Conservation (phyloP, 2,888 invertebrate species). For the Agonum fuliginosum region DNA sequence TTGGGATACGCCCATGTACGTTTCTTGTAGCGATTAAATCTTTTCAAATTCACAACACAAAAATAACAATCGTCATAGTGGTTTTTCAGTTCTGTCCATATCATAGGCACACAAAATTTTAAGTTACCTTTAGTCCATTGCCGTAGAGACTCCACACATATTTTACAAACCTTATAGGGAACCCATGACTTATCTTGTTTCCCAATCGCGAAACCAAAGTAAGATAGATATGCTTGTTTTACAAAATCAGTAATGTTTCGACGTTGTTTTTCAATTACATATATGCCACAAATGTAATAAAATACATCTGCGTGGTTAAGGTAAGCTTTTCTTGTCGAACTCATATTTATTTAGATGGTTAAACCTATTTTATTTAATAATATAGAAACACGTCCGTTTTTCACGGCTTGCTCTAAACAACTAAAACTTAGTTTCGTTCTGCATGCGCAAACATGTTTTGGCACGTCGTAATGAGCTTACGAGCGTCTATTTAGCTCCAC, state of each 20-base stretch:
- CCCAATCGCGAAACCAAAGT: slow-evolving; percentile 62
- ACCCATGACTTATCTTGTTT: slow-evolving; percentile 63
- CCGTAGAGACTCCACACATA: slow-evolving; percentile 61
- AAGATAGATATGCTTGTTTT: slow-evolving; percentile 62
- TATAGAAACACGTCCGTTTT: no score
- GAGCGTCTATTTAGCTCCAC: no score
- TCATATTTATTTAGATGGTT: no score
- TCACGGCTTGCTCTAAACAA: no score
- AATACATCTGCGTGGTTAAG: background rate
- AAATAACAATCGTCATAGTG: slow-evolving; percentile 61
- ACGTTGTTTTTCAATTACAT: background rate
- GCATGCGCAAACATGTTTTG: no score
- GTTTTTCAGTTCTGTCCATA: slow-evolving; percentile 63
- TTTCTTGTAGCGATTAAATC: slow-evolving; percentile 13
- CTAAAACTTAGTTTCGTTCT: no score
- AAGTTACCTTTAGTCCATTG: slow-evolving; percentile 62
- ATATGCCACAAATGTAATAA: slow-evolving; percentile 1
- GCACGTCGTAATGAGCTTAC: no score
- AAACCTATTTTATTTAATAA: no score
- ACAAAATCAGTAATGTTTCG: slow-evolving; percentile 56
- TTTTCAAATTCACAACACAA: slow-evolving; percentile 13
- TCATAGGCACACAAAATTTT: no score
- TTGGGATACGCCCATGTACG: slow-evolving; percentile 6
- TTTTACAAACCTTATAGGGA: slow-evolving; percentile 62
- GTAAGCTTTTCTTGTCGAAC: no score